Conservation (phyloP, 1,140 invertebrate species). For the Drosophila asahinai region DNA sequence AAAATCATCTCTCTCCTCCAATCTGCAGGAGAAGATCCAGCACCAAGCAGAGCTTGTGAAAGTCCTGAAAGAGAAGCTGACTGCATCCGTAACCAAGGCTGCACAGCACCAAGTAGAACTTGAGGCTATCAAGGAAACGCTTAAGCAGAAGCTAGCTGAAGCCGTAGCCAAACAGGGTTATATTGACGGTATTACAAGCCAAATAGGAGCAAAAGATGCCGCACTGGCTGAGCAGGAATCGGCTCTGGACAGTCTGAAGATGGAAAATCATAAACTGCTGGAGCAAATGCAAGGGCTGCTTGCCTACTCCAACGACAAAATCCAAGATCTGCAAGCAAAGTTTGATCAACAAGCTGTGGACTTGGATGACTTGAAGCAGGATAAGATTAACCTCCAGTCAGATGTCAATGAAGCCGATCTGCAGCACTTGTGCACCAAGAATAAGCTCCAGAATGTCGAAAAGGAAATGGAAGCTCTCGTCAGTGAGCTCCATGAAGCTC, state of each 20-base stretch:
- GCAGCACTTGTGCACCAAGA: too few species aligned
- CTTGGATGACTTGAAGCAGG: conserved; percentile 15
- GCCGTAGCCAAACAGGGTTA: not conserved
- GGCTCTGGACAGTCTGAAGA: conserved; percentile 15
- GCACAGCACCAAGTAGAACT: conserved; percentile 8
- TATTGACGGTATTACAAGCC: not conserved
- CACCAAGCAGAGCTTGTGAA: conserved; percentile 7
- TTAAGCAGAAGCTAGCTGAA: not conserved
- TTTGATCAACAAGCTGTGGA: conserved; percentile 23
- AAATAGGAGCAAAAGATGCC: too few species aligned
- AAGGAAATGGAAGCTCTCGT: not conserved
- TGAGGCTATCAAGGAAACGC: not conserved
- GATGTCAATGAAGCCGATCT: not conserved
- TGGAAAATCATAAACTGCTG: not conserved
- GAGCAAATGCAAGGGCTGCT: too few species aligned
- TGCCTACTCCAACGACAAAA: not conserved
- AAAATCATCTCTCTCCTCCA: not conserved
- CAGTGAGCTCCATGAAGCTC: conserved; percentile 11
- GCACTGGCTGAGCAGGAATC: conserved; percentile 1
- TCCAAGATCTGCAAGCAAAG: conserved; percentile 11
- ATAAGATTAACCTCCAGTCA: too few species aligned
- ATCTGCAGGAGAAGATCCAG: conserved; percentile 1
- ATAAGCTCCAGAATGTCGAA: not conserved
- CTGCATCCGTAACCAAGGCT: conserved; percentile 3
- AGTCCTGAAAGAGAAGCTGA: not conserved